phyloP scores from a whole-genome alignment of 2,888 invertebrate genomes.

The Melinopterus prodromus region DNA sequence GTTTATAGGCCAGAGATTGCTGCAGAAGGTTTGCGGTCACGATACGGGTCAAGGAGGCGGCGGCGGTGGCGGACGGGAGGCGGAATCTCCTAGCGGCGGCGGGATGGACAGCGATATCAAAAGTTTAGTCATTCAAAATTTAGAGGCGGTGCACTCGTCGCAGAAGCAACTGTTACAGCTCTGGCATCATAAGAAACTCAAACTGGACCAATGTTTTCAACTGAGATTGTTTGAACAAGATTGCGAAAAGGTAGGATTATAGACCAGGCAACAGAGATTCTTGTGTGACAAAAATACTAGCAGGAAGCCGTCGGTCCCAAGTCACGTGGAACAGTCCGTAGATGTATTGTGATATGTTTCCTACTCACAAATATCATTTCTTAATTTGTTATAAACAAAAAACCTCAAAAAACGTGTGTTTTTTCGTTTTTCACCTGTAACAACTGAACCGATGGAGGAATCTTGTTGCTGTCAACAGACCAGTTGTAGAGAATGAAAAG shows the following conservation, averaged over 20 bases:
- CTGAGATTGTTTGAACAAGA: conserved; percentile 95
- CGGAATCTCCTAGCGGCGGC: conserved; percentile 77
- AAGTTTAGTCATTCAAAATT: conserved; percentile 79
- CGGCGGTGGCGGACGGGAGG: conserved; percentile 63
- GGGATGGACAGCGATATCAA: conserved; percentile 68
- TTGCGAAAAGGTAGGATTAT: conserved; percentile 87
- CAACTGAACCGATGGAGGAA: no score
- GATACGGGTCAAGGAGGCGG: conserved; percentile 60
- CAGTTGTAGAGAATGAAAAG: no score
- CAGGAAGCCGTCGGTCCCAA: no score
- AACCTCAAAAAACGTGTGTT: no score
- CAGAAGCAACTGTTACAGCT: conserved; percentile 91
- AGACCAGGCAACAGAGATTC: no score
- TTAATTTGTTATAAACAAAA: no score
- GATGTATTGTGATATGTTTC: no score
- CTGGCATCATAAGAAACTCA: conserved; percentile 95
- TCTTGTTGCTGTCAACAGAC: no score
- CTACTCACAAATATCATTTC: no score
- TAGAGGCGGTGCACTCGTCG: conserved; percentile 87
- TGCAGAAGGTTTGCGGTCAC: conserved; percentile 67
- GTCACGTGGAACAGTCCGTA: no score
- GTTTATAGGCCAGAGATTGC: conserved; percentile 71
- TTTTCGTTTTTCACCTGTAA: no score
- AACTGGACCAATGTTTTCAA: conserved; percentile 96
- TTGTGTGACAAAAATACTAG: no score